Evolutionary conservation across 2,797 vertebrate genomes (phyloP).

Genomic region (Eutrigla gurnardus): DNA sequence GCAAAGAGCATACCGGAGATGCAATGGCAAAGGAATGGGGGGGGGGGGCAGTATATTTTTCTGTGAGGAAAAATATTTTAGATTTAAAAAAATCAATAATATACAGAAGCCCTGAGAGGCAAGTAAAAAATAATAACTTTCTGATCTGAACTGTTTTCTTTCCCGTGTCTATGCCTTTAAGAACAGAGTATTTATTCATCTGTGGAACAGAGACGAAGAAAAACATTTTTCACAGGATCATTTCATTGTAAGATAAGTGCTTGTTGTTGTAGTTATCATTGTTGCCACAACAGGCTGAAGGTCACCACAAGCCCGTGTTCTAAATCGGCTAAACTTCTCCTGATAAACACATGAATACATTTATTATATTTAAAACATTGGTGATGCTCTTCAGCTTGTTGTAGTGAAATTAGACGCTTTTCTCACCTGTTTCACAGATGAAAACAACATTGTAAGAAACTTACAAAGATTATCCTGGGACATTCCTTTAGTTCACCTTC

Average conservation of each 20-base stretch:
- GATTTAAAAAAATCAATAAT: slow-evolving; percentile 50
- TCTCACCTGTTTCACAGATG: background rate
- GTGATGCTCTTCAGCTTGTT: background rate
- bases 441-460: background rate
- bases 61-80: slow-evolving; percentile 74
- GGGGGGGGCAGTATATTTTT: slow-evolving; percentile 72
- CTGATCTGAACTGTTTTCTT: background rate
- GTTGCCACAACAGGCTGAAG: background rate
- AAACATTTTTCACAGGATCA: background rate
- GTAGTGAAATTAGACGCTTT: background rate
- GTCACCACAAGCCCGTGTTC: background rate
- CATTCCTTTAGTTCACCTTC: background rate
- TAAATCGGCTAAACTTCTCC: background rate
- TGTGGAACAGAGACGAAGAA: background rate
- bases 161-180: background rate
- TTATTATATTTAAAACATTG: background rate
- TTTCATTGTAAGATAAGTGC: background rate
- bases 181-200: background rate
- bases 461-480: background rate
- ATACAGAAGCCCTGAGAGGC: no score
- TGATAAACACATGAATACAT: background rate
- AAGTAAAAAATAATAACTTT: background rate
- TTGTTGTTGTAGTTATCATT: background rate
- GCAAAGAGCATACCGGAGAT: slow-evolving; percentile 75
- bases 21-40: slow-evolving; percentile 58